phyloP scores from a whole-genome alignment of 2,797 vertebrate species.

The Hapalemur alaotrensis region DNA sequence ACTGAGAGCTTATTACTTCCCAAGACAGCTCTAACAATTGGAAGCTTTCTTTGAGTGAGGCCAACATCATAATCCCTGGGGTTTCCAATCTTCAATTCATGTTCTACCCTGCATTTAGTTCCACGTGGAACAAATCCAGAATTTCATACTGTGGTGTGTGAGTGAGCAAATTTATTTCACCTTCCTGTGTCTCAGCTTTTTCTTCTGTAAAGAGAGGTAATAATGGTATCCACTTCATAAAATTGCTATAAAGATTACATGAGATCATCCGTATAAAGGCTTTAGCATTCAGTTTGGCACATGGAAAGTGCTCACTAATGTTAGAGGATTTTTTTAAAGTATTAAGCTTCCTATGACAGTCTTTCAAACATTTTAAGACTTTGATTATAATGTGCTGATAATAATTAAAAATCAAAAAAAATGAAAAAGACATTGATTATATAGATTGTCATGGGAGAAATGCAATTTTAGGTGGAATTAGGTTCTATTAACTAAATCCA shows the following conservation, averaged over 20 bases:
- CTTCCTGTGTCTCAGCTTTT: neutral
- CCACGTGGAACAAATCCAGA: neutral
- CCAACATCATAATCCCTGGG: neutral
- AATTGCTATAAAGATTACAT: neutral
- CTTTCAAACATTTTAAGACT: neutral
- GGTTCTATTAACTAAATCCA: neutral
- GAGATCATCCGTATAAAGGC: neutral
- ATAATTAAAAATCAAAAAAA: neutral
- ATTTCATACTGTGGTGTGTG: neutral
- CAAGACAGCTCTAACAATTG: neutral
- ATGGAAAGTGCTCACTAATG: fast-evolving
- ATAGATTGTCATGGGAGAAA: neutral
- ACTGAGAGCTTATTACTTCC: neutral
- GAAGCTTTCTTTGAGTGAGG: neutral
- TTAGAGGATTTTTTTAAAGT: neutral
- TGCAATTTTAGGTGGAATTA: neutral
- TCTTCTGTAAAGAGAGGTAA: neutral
- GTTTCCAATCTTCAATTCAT: neutral
- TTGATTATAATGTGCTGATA: neutral
- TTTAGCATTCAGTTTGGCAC: neutral
- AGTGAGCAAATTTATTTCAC: neutral
- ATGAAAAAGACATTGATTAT: neutral
- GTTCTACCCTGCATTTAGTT: neutral
- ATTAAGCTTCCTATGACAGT: neutral
- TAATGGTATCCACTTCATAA: neutral